Percentiles rank a stretch among this genome's conserved stretches.
phyloP scores from a whole-genome alignment of 2,113 vertebrate genomes.

The Platysteira castanea region DNA sequence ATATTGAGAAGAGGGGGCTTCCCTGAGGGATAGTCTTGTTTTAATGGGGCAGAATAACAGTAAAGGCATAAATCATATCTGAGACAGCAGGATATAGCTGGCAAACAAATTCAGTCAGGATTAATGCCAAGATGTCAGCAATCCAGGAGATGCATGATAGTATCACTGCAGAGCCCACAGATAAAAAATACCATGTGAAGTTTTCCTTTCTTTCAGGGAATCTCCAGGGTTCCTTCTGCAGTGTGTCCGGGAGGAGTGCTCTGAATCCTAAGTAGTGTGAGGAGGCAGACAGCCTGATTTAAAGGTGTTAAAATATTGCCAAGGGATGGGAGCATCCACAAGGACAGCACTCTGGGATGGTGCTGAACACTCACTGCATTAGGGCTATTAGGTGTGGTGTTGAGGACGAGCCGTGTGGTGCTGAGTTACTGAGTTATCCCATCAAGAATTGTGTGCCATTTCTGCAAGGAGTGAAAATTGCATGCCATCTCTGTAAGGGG shows the following conservation, averaged over 20 bases:
- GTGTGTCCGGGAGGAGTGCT: neutral
- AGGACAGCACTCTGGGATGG: neutral
- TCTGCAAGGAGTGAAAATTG: neutral
- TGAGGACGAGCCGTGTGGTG: neutral
- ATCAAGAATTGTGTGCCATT: neutral
- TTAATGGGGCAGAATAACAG: neutral
- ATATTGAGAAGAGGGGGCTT: neutral
- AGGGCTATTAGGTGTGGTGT: fast-evolving
- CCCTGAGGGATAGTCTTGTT: neutral
- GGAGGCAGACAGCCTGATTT: neutral
- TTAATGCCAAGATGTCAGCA: neutral
- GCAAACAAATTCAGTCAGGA: neutral
- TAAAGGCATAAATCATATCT: neutral
- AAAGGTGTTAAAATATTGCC: neutral
- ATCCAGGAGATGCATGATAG: neutral
- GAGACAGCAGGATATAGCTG: neutral
- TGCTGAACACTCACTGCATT: neutral
- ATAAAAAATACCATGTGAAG: neutral
- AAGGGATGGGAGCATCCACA: neutral
- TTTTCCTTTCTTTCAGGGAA: neutral
- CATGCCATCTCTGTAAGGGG: neutral
- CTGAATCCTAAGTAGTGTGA: conserved; percentile 7
- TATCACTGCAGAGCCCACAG: neutral
- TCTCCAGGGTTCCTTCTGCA: conserved; percentile 1
- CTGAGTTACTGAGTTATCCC: neutral